Base-by-base conservation (phyloP, 2,797 vertebrate genomes). In the Siniperca obscura region DNA sequence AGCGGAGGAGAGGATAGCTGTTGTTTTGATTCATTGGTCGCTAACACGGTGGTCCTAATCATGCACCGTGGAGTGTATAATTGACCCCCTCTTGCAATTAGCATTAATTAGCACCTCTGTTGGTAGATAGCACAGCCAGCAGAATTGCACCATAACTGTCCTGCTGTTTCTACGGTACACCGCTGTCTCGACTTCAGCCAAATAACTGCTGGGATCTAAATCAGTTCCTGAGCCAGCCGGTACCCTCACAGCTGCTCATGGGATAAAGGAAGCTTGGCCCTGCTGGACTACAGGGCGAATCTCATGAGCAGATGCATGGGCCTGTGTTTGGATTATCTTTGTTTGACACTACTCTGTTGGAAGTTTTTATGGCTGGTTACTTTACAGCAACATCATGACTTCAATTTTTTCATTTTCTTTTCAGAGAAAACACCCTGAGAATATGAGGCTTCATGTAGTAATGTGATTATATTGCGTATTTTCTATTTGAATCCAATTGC, bases 101-200 rank as follows among this genome's bases (percentile, higher is more conserved):
- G 85, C 90, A 90, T 93, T 93, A 90, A 94, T 94, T 93, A 94
- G 83, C 91, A 91, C 91, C 91, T 94, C 89, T 91, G 92, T 86
- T 90, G 91, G 90, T 86, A 77, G 82, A 93, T 74, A 70, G 82
- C 77, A 81, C 81, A 87, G 90, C 86, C 78, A 89, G 83, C 86
- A 86, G 79, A 91, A 86, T 74, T 90, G 85, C 89, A 77, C 66
- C 85, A 86, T 85, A 80, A 85, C 86, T 56, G 83, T 90, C 87
- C 81, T 78, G 73, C 84, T 59, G 81, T 85, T 89, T 82, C 74
- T 25, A 55, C n/a, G 9, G 27, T 74, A 80, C 80, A 86, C 86
- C 38, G n/a, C 83, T 86, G 86, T 80, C 79, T 87, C 64, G 2
- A 57, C 84, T 87, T 66, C 68, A 86, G 84, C 87, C 87, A 87